phyloP scores from a whole-genome alignment of 2,113 vertebrate genomes.

The Chaetodon trifascialis region DNA sequence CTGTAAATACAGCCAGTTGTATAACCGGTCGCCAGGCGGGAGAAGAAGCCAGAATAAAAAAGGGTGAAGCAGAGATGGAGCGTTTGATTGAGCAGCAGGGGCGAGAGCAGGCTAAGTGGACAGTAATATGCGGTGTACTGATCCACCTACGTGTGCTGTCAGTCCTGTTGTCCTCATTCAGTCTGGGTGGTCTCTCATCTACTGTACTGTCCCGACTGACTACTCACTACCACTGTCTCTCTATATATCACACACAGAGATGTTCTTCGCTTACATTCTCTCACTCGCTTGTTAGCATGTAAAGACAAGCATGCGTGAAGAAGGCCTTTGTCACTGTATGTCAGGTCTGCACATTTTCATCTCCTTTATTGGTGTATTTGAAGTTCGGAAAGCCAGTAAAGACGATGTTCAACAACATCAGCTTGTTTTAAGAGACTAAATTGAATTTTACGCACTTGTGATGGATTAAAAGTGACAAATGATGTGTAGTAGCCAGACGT shows the following conservation, averaged over 20 bases:
- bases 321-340: not conserved
- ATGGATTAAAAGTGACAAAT: conserved; percentile 6
- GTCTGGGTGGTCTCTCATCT: conserved; percentile 68
- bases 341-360: not conserved
- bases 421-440: not conserved
- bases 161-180: conserved; percentile 70
- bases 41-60: conserved; percentile 17
- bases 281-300: not conserved
- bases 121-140: conserved; percentile 59
- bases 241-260: not conserved
- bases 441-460: not conserved
- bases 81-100: conserved; percentile 45
- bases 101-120: conserved; percentile 64
- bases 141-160: conserved; percentile 60
- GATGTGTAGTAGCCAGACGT: not conserved
- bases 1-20: not conserved
- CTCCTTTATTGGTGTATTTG: not conserved
- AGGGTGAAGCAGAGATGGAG: conserved; percentile 28
- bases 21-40: conserved; percentile 18
- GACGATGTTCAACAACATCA: too few relatives aligned
- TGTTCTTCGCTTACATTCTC: not conserved
- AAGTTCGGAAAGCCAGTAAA: not conserved
- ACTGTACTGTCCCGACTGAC: conserved; percentile 43
- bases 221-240: conserved; percentile 29
- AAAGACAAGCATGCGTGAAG: not conserved